phyloP scores from a whole-genome alignment of 2,113 vertebrate genomes.

The Micromys minutus region DNA sequence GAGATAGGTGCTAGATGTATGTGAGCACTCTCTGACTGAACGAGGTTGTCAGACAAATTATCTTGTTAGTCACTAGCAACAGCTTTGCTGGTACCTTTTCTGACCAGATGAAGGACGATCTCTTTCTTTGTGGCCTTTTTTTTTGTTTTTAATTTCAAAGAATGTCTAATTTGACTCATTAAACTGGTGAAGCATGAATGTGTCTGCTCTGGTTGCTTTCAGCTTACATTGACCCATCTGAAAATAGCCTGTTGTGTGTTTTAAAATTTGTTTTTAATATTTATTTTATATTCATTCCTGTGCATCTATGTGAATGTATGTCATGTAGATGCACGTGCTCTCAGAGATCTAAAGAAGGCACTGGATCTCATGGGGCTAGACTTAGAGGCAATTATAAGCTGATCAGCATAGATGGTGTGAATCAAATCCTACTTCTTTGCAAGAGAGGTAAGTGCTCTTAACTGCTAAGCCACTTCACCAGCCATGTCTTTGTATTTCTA shows the following conservation, averaged over 20 bases:
- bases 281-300: not conserved
- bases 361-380: not conserved
- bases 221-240: not conserved
- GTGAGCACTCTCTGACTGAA: not conserved
- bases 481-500: not conserved
- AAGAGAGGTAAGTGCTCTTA: not conserved
- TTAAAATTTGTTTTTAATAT: not conserved
- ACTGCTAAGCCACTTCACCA: too few relatives aligned
- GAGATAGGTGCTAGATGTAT: not conserved
- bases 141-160: not conserved
- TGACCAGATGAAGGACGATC: not conserved
- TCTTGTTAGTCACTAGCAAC: conserved; percentile 11
- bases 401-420: not conserved
- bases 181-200: not conserved
- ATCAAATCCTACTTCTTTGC: not conserved
- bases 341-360: not conserved
- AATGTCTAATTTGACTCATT: not conserved
- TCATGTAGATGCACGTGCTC: not conserved
- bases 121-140: not conserved
- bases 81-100: not conserved
- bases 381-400: not conserved
- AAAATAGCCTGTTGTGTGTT: not conserved
- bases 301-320: not conserved
- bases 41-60: conserved; percentile 3
- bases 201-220: not conserved